Conservation (phyloP, 2,113 vertebrate genomes). For the Amblyornis subalaris region DNA sequence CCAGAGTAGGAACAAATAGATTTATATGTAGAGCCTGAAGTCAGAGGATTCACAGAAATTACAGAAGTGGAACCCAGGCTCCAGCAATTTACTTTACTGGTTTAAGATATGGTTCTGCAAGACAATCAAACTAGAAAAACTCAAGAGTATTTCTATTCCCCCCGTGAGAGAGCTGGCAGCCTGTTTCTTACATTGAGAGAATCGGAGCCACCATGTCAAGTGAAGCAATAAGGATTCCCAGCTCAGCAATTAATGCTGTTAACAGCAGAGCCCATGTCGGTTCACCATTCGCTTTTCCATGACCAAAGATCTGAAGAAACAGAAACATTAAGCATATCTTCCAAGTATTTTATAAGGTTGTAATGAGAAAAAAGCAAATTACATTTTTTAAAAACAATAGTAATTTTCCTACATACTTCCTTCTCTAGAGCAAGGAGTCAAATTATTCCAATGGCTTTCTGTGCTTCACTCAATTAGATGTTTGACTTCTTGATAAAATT, state of each 20-base stretch:
- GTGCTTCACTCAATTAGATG: neutral
- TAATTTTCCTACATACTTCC: neutral
- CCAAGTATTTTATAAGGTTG: neutral
- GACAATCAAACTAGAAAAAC: neutral
- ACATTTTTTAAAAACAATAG: neutral
- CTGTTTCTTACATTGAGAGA: conserved; percentile 90
- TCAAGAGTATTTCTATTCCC: neutral
- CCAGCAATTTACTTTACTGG: neutral
- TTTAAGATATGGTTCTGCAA: neutral
- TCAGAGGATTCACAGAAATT: neutral
- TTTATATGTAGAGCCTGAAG: neutral
- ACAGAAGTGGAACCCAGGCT: neutral
- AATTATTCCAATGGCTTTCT: neutral
- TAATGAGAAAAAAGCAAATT: neutral
- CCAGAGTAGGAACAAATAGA: neutral
- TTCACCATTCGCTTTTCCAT: conserved; percentile 92
- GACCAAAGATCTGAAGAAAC: conserved; percentile 85
- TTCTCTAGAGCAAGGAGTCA: neutral
- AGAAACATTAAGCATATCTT: neutral
- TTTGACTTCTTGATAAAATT: neutral
- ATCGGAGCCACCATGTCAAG: conserved; percentile 98
- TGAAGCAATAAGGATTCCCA: conserved; percentile 97
- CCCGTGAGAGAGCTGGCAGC: rapidly evolving
- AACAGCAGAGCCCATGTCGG: conserved; percentile 94
- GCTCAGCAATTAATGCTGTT: conserved; percentile 91